Evolutionary conservation across 2,888 invertebrate genomes (phyloP).

Genomic region (Laspeyria flexula): DNA sequence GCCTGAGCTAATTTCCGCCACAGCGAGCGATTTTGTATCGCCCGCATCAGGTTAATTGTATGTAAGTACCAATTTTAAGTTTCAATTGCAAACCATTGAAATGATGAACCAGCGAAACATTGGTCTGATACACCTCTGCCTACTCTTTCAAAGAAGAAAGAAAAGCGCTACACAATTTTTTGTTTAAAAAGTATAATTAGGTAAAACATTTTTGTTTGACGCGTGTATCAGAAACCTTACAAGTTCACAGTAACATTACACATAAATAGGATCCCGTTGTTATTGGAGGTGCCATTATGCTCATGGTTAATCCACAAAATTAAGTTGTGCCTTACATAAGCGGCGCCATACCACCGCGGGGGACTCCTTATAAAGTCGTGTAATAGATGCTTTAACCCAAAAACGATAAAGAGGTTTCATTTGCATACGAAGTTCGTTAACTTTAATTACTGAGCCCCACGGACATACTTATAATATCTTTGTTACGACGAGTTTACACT

Average conservation of each 20-base stretch:
- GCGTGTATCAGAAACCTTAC: neutral
- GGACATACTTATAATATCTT: constrained; percentile 59
- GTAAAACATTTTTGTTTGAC: no score
- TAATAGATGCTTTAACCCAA: constrained; percentile 67
- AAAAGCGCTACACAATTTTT: no score
- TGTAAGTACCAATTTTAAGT: no score
- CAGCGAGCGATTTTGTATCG: no score
- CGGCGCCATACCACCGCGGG: constrained; percentile 45
- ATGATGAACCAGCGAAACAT: no score
- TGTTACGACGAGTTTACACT: constrained; percentile 41
- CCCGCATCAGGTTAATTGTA: no score
- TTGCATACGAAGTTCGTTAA: constrained; percentile 70
- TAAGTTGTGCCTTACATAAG: constrained; percentile 42
- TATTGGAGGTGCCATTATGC: constrained; percentile 33
- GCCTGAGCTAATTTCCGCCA: no score
- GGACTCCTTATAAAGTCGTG: constrained; percentile 62
- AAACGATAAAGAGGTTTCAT: constrained; percentile 69
- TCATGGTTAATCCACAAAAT: constrained; percentile 50
- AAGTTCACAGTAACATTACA: neutral
- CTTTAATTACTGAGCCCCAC: constrained; percentile 64
- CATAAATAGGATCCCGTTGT: constrained; percentile 16
- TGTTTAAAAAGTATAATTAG: no score
- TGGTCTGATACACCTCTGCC: no score
- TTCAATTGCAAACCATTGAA: no score
- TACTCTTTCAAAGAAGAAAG: no score